Evolutionary conservation across 2,888 invertebrate genomes (phyloP), one percentile per base, ranked within the genome.

Genomic region (Limnephilus marmoratus): DNA sequence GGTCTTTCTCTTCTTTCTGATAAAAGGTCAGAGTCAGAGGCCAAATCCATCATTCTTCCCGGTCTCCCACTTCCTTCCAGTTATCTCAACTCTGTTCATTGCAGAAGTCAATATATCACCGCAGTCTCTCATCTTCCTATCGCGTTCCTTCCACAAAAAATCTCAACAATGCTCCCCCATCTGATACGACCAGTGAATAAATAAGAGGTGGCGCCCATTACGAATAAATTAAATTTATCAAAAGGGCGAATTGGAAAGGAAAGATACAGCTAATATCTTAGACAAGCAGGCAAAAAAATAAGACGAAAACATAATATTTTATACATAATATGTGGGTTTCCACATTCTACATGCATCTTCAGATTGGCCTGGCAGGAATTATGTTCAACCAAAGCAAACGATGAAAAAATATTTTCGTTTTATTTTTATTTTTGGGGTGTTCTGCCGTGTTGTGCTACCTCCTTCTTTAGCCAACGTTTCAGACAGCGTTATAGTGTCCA

Each of bases 221-320:
- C 91, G 93, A 92, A 93, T 93, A 93, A 93, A 93, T 93, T 93
- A 91, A 94, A 94, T 94, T 93, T 93, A 94, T 94, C 93, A 68
- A 87, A 83, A 87, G 87, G 31, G 53, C 31, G 31, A 68, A 68
- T n/a, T 68, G 68, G 24, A 24, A 68, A n/a, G 24, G 68, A 68
- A 24, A 68, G 24, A 68, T 68, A 24, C 68, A 2, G 68, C 24
- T 68, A n/a, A 68, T 68, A 24, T 68, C 68, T 68, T 68, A 68
- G 68, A 68, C 24, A 68, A 24, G 24, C 24, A 24, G 68, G 9
- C 24, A 24, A 68, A 68, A 24, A 68, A 24, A 68, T 7, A 18
- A 24, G 24, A 68, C 3, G 5, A 68, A 68, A 9, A 68, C n/a
- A 24, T 49, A 49, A 49, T 49, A 49, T 68, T 24, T 24, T 68